Conservation (phyloP, 2,888 invertebrate species). For the Acleris cristana region DNA sequence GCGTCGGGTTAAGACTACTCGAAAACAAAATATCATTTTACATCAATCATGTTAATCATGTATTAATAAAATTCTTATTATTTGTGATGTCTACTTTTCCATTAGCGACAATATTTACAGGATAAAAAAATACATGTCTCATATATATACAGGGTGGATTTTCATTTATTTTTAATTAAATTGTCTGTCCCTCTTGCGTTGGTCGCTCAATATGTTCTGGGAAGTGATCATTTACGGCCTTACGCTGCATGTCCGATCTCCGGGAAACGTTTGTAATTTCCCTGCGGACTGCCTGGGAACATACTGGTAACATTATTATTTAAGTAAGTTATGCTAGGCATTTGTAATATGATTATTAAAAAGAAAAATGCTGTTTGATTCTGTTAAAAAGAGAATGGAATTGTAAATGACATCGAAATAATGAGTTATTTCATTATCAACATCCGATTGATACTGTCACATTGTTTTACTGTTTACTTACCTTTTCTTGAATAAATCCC, state of each 20-base stretch:
- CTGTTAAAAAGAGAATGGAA: not conserved
- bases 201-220: not conserved
- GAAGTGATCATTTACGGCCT: conserved; percentile 17
- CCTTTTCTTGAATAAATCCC: no score
- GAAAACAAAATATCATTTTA: no score
- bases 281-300: conserved; percentile 49
- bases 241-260: conserved; percentile 23
- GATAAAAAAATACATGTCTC: no score
- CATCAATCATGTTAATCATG: no score
- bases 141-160: not conserved
- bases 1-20: no score
- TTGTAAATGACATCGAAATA: no score
- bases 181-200: not conserved
- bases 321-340: conserved; percentile 52
- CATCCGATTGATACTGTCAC: no score
- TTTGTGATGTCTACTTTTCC: no score
- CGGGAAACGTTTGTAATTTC: conserved; percentile 58
- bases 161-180: not conserved
- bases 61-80: no score
- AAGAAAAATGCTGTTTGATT: conserved; percentile 2
- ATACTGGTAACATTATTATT: conserved; percentile 60
- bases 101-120: no score
- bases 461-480: no score
- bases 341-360: not conserved
- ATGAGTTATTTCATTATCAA: no score